Percentiles rank a stretch among this genome's conserved stretches.
Evolutionary conservation across 2,888 invertebrate genomes (phyloP).

Genomic region (Melanophora roralis): DNA sequence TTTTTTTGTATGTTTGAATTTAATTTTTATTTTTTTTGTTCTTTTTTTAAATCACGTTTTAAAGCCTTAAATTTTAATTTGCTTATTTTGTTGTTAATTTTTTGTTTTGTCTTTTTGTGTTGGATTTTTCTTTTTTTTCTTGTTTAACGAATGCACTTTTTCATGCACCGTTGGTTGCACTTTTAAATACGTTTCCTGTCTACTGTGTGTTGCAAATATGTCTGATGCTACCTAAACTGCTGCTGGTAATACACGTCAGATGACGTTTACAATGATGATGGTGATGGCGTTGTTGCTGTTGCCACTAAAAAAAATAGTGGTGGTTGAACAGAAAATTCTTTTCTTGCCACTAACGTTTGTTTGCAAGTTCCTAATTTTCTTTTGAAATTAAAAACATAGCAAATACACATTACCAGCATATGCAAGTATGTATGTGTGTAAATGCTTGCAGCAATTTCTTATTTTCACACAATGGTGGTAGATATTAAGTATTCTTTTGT

Average conservation of each 20-base stretch:
- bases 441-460: background rate
- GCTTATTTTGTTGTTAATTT: slow-evolving; percentile 4
- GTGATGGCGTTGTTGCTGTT: slow-evolving; percentile 47
- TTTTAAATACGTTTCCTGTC: slow-evolving; percentile 58
- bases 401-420: slow-evolving; percentile 16
- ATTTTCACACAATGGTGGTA: slow-evolving; percentile 17
- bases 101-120: slow-evolving; percentile 24
- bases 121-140: background rate
- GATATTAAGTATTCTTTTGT: slow-evolving; percentile 20
- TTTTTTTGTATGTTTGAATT: background rate
- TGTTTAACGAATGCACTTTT: slow-evolving; percentile 54
- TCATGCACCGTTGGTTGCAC: slow-evolving; percentile 62
- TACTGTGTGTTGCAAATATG: slow-evolving; percentile 56
- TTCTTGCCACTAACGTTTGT: slow-evolving; percentile 37
- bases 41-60: slow-evolving; percentile 35
- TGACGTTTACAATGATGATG: slow-evolving; percentile 46
- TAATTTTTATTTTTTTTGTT: background rate
- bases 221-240: slow-evolving; percentile 58
- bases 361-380: slow-evolving; percentile 25
- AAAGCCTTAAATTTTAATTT: slow-evolving; percentile 43
- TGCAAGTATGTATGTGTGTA: background rate
- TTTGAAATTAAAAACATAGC: slow-evolving; percentile 26
- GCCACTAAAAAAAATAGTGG: slow-evolving; percentile 42
- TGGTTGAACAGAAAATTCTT: slow-evolving; percentile 36
- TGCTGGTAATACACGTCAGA: slow-evolving; percentile 59